A percentile compares a stretch with the other conserved stretches of the same genome.
These are phyloP conservation scores for Scaptomyza parva DNA, from an alignment of 2,888 invertebrate species.

Conservation along the genomic window DNA sequence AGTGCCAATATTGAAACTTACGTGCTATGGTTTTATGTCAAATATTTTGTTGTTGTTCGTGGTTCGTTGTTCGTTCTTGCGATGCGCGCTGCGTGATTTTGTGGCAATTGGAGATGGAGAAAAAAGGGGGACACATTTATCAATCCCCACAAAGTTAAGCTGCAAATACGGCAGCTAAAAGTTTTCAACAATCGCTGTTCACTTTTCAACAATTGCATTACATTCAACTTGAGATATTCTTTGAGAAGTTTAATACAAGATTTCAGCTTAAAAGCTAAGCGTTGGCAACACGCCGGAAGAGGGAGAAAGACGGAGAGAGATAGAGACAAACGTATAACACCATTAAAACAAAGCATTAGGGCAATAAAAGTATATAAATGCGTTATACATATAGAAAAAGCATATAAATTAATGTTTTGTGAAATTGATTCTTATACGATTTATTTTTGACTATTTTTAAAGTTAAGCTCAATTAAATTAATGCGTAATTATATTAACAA, in stretches of 20 bases:
- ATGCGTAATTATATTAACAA: too few species aligned
- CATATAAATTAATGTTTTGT: background rate
- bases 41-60: conserved; percentile 60
- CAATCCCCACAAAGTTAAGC: conserved; percentile 50
- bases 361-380: background rate
- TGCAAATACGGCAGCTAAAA: conserved; percentile 50
- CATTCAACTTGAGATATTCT: conserved; percentile 32
- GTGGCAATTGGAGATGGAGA: background rate
- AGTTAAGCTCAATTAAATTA: background rate
- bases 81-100: conserved; percentile 47
- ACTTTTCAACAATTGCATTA: conserved; percentile 62
- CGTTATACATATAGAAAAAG: background rate
- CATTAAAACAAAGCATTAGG: conserved; percentile 3
- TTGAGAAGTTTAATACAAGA: conserved; percentile 41
- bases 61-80: too few species aligned
- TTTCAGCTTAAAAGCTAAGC: conserved; percentile 5
- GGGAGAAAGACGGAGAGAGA: background rate
- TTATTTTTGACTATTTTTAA: background rate
- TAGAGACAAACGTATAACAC: conserved; percentile 15
- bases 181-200: conserved; percentile 57
- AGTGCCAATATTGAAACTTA: conserved; percentile 65
- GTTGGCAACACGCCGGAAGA: background rate
- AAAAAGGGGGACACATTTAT: conserved; percentile 42
- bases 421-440: background rate
- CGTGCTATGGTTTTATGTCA: conserved; percentile 64